These are phyloP conservation scores for Montipora efflorescens DNA, from an alignment of 64 coral and sea anemone species.

Conservation along the genomic window DNA sequence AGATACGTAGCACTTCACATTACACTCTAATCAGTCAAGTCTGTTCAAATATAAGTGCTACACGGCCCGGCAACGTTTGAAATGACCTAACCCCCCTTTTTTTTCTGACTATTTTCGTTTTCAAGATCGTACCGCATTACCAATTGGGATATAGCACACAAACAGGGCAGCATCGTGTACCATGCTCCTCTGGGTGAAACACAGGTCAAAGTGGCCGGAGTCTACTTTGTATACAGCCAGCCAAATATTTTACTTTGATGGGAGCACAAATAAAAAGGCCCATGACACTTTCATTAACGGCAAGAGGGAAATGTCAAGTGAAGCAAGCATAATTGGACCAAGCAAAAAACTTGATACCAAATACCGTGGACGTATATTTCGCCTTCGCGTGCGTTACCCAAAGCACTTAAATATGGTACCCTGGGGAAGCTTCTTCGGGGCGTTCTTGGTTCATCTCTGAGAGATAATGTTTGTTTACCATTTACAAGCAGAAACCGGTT, in stretches of 20 bases:
- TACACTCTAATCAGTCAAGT: too few relatives aligned
- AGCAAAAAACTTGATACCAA: slow-evolving; percentile 61
- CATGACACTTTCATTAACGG: slow-evolving; percentile 71
- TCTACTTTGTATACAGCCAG: slow-evolving; percentile 79
- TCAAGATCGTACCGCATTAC: background rate
- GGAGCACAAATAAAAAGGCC: background rate
- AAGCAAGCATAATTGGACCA: slow-evolving; percentile 5
- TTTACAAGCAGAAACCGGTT: too few relatives aligned
- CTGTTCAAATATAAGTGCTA: background rate
- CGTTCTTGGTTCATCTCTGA: slow-evolving; percentile 66
- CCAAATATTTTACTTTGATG: slow-evolving; percentile 71
- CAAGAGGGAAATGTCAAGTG: slow-evolving; percentile 53
- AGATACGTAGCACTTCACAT: too few relatives aligned
- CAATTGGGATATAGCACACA: slow-evolving; percentile 45
- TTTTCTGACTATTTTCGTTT: background rate
- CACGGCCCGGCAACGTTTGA: background rate
- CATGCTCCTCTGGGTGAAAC: slow-evolving; percentile 23
- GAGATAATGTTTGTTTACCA: background rate
- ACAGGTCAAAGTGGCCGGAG: slow-evolving; percentile 47
- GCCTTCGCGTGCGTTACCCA: too few relatives aligned
- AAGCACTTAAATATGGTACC: slow-evolving; percentile 36
- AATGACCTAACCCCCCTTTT: too few relatives aligned
- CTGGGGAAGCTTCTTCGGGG: slow-evolving; percentile 65
- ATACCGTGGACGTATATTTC: too few relatives aligned
- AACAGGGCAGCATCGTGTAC: slow-evolving; percentile 50